Evolutionary conservation across 2,888 invertebrate species (phyloP), one percentile per base, ranked within the genome.

Genomic region (Chymomyza fuscimana): DNA sequence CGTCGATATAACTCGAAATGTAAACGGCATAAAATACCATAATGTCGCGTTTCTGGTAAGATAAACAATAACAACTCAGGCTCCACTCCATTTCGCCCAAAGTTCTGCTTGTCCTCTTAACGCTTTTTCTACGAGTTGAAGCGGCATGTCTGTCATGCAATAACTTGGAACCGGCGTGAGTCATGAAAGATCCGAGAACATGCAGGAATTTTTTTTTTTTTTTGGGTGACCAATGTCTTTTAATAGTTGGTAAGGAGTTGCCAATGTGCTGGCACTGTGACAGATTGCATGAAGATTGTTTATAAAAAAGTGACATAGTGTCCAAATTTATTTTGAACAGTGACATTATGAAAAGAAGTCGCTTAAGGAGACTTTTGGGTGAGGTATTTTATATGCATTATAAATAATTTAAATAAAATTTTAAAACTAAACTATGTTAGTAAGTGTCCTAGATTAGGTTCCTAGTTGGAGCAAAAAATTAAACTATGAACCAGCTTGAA

Each of bases 21-120:
- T 88, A 88, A 86, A 77, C 81, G 87, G 76, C 78, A 85, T 88
- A 88, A 86, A 88, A 88, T 81, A 82, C 82, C 78, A 88, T 83
- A 84, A 85, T 88, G 86, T 80, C 64, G 72, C 73, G 76, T 72
- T 78, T 75, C 86, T 75, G 81, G 73, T 75, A 69, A 76, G 85
- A 85, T 84, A 86, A 88, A 86, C 88, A 85, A 86, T 81, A 83
- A 81, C 80, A 87, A 78, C 70, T 65, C 69, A 58, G 15, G 78
- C 76, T 67, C 36, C 52, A 65, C 70, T 75, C 73, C 71, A 16
- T 66, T 59, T 19, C 16, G n/a, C 19, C 16, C 9, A 5, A 5
- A 32, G 32, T 32, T 19, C 52, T 15, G 12, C 7, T 78, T 73
- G 69, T 9, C 40, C 40, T 46, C 12, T 32, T 32, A 1, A 32